These are phyloP conservation scores for Poecilia velifera DNA, from an alignment of 2,797 vertebrate genomes.

Conservation along the genomic window DNA sequence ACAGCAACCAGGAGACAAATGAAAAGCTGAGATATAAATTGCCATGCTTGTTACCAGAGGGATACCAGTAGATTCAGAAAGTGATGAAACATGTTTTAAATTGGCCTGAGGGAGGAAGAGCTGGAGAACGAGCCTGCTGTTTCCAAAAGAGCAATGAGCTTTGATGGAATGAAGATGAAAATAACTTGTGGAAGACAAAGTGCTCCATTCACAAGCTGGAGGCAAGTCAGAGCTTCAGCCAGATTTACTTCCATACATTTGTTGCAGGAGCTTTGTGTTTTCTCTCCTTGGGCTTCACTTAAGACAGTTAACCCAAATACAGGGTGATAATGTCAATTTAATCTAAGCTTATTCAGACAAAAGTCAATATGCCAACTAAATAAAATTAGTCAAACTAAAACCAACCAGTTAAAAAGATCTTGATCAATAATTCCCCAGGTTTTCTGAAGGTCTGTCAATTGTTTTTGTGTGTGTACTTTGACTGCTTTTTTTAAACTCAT, in stretches of 20 bases:
- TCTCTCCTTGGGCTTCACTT: neutral
- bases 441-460: neutral
- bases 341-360: neutral
- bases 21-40: constrained; percentile 11
- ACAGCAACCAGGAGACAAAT: constrained; percentile 2
- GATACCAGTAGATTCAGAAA: constrained; percentile 7
- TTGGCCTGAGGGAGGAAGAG: constrained; percentile 4
- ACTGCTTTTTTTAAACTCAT: neutral
- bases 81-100: constrained; percentile 29
- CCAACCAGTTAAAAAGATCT: neutral
- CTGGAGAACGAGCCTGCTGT: constrained; percentile 5
- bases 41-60: constrained; percentile 19
- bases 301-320: neutral
- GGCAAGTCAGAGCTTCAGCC: neutral
- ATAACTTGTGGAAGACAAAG: constrained; percentile 22
- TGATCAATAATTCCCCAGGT: neutral
- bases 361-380: neutral
- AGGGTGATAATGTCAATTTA: neutral
- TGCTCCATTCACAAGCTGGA: constrained; percentile 1
- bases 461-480: neutral
- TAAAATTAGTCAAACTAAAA: neutral
- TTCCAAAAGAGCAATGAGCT: constrained; percentile 23
- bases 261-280: neutral
- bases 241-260: constrained; percentile 3
- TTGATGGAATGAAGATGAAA: constrained; percentile 41